Evolutionary conservation across 2,113 vertebrate species (phyloP).

Genomic region (Tetrax tetrax): DNA sequence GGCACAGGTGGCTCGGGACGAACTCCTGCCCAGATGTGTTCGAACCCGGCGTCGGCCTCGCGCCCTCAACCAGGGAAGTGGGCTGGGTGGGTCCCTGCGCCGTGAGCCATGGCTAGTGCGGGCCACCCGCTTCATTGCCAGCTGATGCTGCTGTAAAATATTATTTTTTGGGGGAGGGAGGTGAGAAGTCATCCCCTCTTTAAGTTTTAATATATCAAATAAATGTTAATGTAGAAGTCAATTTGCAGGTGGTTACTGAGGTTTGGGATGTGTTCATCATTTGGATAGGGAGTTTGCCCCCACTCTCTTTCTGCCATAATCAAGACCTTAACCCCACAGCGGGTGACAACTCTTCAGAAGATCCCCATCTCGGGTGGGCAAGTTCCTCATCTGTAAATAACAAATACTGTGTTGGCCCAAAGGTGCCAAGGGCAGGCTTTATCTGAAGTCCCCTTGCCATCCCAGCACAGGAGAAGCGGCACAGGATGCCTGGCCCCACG

Average conservation of each 20-base stretch:
- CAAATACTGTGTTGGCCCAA: rapidly evolving
- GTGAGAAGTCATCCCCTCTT: not conserved
- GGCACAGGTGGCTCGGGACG: constrained; percentile 67
- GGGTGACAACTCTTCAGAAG: not conserved
- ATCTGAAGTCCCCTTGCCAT: not conserved
- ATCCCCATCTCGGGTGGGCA: rapidly evolving
- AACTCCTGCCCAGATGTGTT: constrained; percentile 63
- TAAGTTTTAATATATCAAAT: not conserved
- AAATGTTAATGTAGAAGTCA: not conserved
- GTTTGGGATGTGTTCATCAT: not conserved
- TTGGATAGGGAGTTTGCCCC: not conserved
- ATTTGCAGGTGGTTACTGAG: not conserved
- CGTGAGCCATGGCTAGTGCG: not conserved
- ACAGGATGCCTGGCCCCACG: rapidly evolving
- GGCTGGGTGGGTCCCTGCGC: not conserved
- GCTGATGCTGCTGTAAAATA: not conserved
- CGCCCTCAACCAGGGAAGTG: constrained; percentile 22
- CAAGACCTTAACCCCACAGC: not conserved
- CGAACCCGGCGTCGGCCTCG: constrained; percentile 31
- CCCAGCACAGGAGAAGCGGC: not conserved
- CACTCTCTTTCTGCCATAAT: not conserved
- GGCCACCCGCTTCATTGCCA: constrained; percentile 4
- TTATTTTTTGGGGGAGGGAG: not conserved
- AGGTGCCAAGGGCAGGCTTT: not conserved
- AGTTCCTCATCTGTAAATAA: not conserved